Percentiles rank a stretch among this genome's conserved stretches.
Conservation (phyloP, 2,113 vertebrate genomes). For the Notarius quadriscutis region DNA sequence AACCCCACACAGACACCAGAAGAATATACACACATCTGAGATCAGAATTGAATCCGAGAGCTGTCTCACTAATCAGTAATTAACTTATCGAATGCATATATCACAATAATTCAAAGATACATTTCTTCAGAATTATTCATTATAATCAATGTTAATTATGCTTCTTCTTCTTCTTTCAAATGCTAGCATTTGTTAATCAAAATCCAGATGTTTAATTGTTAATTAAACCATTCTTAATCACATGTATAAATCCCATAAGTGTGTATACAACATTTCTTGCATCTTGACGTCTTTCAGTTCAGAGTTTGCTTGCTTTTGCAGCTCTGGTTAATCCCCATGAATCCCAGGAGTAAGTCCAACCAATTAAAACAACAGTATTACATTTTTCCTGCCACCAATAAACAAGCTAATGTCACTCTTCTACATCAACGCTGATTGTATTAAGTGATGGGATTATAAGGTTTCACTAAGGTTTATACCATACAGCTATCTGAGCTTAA, state of each 20-base stretch:
- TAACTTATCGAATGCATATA: not conserved
- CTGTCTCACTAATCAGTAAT: not conserved
- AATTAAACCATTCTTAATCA: not conserved
- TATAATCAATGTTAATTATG: not conserved
- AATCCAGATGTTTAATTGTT: not conserved
- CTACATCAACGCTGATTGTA: slow-evolving; percentile 73
- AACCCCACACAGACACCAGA: not conserved
- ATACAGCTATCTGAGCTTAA: slow-evolving; percentile 60
- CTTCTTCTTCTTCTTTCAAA: not conserved
- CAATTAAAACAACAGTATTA: slow-evolving; percentile 80
- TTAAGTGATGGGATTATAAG: slow-evolving; percentile 71
- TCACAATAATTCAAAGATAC: not conserved
- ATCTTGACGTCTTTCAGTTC: slow-evolving; percentile 63
- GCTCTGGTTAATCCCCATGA: slow-evolving; percentile 71
- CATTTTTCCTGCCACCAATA: slow-evolving; percentile 71
- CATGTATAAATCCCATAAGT: not conserved
- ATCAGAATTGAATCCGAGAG: not conserved
- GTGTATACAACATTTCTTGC: slow-evolving; percentile 51
- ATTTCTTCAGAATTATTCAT: not conserved
- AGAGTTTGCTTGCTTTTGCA: slow-evolving; percentile 76
- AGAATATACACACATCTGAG: not conserved
- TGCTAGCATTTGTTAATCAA: not conserved
- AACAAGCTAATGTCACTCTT: slow-evolving; percentile 78
- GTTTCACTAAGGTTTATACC: slow-evolving; percentile 69
- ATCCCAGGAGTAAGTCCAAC: slow-evolving; percentile 75